Evolutionary conservation across 64 coral and sea anemone species (phyloP), one percentile per base, ranked within the genome.

Genomic region (Porites lutea): DNA sequence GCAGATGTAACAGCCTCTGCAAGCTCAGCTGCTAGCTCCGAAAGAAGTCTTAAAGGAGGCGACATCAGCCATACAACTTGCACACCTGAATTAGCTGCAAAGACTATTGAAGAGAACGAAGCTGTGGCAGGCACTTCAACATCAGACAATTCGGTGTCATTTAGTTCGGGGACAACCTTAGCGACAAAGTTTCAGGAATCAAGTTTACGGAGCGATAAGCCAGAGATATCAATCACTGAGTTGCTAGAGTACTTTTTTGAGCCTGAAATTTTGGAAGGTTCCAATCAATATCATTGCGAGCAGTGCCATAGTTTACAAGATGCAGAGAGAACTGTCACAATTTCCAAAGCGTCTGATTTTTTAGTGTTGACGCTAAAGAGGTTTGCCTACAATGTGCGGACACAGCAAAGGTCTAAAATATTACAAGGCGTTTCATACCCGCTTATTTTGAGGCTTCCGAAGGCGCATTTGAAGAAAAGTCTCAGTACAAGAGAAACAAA

Each of bases 381-480:
- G 49, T 99, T 99, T 71, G 93, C 90, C 12, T 99, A 95, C 67
- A 93, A 99, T 86, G 85, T 96, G 8, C 65, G 72, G 44, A 93
- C 91, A 13, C 97, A 99, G 9, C 82, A 91, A 43, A 92, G 94
- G 64, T 92, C 97, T 48, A 99, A 99, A 60, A 96, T 99, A 50
- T 71, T 99, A 62, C 92, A 99, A 22, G 86, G 81, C n/a, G 97
- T 99, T 5, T 88, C 90, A n/a, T 99, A 99, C 48, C 97, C 97
- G 0, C 71, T 91, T 45, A 82, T 48, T 59, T 59, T 99, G 14
- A 78, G 59, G 68, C 71, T 99, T 2, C 90, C 94, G 27, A 78
- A 69, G 79, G 53, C 63, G 48, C 75, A 87, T 43, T 20, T 60
- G 2, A 78, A 83, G n/a, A 46, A 50, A 59, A 43, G 27, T 61